These are phyloP conservation scores for Alviniconcha marisindica DNA, from an alignment of 1,140 invertebrate genomes.

Conservation along the genomic window DNA sequence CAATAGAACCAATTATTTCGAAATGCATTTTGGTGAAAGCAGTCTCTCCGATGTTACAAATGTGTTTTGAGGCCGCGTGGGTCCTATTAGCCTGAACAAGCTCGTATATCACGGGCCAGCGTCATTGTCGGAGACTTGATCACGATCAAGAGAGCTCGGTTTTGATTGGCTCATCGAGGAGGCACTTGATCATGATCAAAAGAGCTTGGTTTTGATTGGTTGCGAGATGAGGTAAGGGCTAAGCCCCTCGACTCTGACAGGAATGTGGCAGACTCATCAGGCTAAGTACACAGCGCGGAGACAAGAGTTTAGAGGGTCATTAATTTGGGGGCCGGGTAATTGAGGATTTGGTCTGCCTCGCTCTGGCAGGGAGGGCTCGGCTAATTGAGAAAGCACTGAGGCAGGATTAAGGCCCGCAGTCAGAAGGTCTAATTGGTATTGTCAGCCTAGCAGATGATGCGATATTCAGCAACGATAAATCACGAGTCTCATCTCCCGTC, in stretches of 20 bases:
- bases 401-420: constrained; percentile 15
- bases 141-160: constrained; percentile 32
- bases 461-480: constrained; percentile 47
- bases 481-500: constrained; percentile 5
- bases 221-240: background rate
- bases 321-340: constrained; percentile 44
- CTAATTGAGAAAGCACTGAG: constrained; percentile 44
- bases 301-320: constrained; percentile 41
- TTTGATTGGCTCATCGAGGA: constrained; percentile 27
- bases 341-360: constrained; percentile 42
- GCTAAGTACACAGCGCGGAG: constrained; percentile 39
- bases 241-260: constrained; percentile 32
- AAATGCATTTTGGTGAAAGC: constrained; percentile 32
- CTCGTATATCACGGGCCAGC: constrained; percentile 12
- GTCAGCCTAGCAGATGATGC: constrained; percentile 38
- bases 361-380: background rate
- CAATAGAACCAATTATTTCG: constrained; percentile 9
- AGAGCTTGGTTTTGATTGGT: constrained; percentile 31
- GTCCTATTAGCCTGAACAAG: constrained; percentile 30
- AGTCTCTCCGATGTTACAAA: constrained; percentile 21
- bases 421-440: constrained; percentile 45
- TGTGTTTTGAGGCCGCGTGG: constrained; percentile 21
- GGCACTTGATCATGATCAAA: constrained; percentile 37
- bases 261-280: constrained; percentile 34
- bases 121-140: constrained; percentile 20